Evolutionary conservation across 1,140 invertebrate genomes (phyloP), one percentile per base, ranked within the genome.

Genomic region (Mactra quadrangularis): DNA sequence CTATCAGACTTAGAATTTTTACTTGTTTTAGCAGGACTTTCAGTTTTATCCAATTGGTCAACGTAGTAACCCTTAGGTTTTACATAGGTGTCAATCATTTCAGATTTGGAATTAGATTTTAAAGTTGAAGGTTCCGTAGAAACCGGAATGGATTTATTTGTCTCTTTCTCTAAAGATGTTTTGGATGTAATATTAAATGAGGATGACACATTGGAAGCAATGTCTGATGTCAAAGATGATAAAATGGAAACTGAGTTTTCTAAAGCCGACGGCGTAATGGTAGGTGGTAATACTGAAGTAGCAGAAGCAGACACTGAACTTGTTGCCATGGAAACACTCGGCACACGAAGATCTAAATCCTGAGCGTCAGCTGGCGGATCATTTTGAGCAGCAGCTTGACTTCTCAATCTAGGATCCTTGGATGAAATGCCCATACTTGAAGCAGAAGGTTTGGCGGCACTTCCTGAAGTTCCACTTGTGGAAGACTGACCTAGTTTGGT

Each of bases 371-470:
- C 60, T 53, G 60, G 27, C 31, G 85, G 52, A 27, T 52, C 55
- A 27, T 50, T n/a, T 4, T 27, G 35, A 3, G 60, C 53, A n/a
- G 72, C 57, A 15, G 47, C 38, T 59, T 79, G 68, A 13, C 76
- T 70, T 47, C 76, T 68, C 31, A 79, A 55, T 38, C 76, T 53
- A 35, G 76, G 76, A 52, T 79, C 70, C 47, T 81, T 64, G 15
- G 78, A 82, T 22, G 72, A 27, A 29, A 77, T 50, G 4, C 47
- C 64, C 19, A 74, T n/a, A 60, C 62, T 70, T 13, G 55, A 19
- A 17, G 50, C 25, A 27, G 29, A 62, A 7, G n/a, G 45, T 6
- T 19, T 15, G 7, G 33, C 15, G 47, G 70, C 3, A 15, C 68
- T 19, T 25, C 66, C 47, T 79, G 75, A 25, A 70, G 50, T 47